These are phyloP conservation scores for Sycobia sp. DNA, from an alignment of 1,140 invertebrate genomes.

Conservation along the genomic window DNA sequence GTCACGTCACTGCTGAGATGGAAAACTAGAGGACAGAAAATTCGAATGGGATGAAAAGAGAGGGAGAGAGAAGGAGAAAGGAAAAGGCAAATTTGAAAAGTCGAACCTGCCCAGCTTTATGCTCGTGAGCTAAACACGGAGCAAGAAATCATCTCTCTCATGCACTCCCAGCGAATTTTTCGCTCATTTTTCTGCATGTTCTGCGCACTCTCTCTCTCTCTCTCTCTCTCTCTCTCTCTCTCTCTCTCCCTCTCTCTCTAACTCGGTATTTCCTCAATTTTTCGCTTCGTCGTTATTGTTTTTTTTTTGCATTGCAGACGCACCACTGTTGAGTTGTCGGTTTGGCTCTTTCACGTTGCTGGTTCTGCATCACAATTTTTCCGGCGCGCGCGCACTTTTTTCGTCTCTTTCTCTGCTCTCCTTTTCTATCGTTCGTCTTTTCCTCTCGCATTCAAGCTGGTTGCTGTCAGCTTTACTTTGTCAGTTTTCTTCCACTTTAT, in stretches of 20 bases:
- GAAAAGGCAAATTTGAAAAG: slow-evolving; percentile 25
- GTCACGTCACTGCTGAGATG: no score
- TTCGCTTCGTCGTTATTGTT: neutral
- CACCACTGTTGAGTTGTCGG: slow-evolving; percentile 6
- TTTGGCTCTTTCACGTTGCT: slow-evolving; percentile 5
- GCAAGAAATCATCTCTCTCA: slow-evolving; percentile 19
- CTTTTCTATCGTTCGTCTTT: no score
- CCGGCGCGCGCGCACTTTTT: neutral
- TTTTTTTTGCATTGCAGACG: neutral
- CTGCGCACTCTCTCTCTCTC: no score
- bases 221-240: no score
- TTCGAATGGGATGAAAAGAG: no score
- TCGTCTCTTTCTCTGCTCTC: neutral
- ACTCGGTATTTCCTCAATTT: slow-evolving; percentile 12
- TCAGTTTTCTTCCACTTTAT: no score
- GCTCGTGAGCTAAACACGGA: slow-evolving; percentile 1
- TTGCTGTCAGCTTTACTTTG: no score
- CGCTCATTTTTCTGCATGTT: neutral
- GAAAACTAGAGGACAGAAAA: no score
- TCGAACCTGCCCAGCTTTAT: slow-evolving; percentile 15
- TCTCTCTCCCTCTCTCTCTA: no score
- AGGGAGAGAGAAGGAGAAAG: no score
- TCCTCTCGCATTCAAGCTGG: no score
- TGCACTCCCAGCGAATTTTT: neutral
- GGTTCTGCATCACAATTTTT: slow-evolving; percentile 2